Base-by-base conservation (phyloP, 2,113 vertebrate genomes). In the Labeo rohita region DNA sequence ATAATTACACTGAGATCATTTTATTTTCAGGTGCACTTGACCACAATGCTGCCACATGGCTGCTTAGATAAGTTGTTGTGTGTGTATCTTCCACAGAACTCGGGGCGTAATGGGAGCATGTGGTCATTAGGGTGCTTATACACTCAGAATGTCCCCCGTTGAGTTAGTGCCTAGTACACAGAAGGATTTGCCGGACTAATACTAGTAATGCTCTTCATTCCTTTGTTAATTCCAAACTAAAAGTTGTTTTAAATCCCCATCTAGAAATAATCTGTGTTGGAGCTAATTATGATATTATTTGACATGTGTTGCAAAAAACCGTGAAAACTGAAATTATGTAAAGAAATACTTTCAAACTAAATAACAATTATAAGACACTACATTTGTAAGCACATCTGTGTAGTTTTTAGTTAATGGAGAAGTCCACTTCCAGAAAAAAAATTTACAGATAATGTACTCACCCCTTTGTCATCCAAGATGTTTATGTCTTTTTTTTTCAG, bases 1-100 rank as follows among this genome's bases (percentile, higher is more conserved):
- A 52, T 83, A 83, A 83, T 83, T 65, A 80, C 59, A 47, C 39
- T 65, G 21, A 66, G 43, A 65, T 49, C 8, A 28, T 81, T 81
- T 65, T 18, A 65, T 66, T 49, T 66, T 66, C 21, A 66, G 79
- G 61, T 66, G 61, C 59, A 66, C 16, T 66, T 75, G n/a, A 7
- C 45, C 6, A 75, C 12, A 28, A 2, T 75, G n/a, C 12, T 49
- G n/a, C 73, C n/a, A 15, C 73, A 28, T 15, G 73, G 28, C n/a
- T 75, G 21, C 43, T 74, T 49, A 49, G 45, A 74, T 49, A 23
- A 49, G 45, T 74, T 75, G 73, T 3, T 21, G 21, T 3, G 6
- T 73, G 16, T 39, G 68, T 43, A 8, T 11, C 18, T 73, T 50
- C n/a, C 43, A 49, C 45, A 50, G 12, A 75, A 28, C 10, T n/a